These are phyloP conservation scores for Pica pica DNA, from an alignment of 2,113 vertebrate genomes.

Conservation along the genomic window DNA sequence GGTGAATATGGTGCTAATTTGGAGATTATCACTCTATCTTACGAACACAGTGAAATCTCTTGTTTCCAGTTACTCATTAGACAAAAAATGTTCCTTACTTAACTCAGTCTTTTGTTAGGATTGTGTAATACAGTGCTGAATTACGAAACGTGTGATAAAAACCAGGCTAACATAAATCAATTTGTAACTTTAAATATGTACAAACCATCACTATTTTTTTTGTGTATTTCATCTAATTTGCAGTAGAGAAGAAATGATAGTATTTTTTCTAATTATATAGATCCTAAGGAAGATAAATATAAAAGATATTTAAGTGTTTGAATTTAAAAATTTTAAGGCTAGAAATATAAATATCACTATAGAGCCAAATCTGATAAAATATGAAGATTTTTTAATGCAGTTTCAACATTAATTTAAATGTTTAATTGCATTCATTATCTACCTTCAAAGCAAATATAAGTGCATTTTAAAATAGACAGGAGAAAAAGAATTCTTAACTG, in stretches of 20 bases:
- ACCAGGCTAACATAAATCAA: neutral
- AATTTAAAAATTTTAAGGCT: neutral
- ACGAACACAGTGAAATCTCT: neutral
- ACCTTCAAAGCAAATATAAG: neutral
- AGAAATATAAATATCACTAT: neutral
- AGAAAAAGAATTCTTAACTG: neutral
- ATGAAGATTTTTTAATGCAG: neutral
- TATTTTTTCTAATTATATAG: slow-evolving; percentile 31
- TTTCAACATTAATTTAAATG: neutral
- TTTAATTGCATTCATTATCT: neutral
- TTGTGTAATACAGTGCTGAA: neutral
- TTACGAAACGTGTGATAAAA: slow-evolving; percentile 38
- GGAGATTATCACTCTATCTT: neutral
- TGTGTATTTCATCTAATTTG: slow-evolving; percentile 21
- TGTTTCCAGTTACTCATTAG: neutral
- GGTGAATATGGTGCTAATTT: neutral
- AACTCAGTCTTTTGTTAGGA: neutral
- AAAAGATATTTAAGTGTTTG: slow-evolving; percentile 4
- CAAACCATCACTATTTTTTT: slow-evolving; percentile 2
- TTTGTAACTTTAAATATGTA: slow-evolving; percentile 38
- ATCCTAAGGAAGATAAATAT: slow-evolving; percentile 30
- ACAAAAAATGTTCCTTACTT: neutral
- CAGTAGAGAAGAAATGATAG: slow-evolving; percentile 2
- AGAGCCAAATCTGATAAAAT: neutral
- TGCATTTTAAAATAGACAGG: neutral